Conservation (phyloP, 30 jellyfish, hydroid and myxozoan species). For the Morbakka virulenta region DNA sequence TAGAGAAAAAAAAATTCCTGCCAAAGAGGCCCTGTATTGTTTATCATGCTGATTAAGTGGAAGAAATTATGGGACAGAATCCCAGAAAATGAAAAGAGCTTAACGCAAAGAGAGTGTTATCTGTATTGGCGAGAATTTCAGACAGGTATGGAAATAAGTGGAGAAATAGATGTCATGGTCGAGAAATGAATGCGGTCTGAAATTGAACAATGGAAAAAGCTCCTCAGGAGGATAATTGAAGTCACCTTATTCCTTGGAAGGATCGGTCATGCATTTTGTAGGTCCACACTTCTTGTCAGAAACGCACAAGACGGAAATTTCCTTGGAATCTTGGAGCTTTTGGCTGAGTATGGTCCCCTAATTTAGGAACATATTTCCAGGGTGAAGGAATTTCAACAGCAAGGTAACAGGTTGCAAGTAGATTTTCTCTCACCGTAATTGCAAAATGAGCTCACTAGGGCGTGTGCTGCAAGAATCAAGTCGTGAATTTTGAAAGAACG, state of each 20-base stretch:
- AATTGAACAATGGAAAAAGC: constrained; percentile 52
- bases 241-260: constrained; percentile 37
- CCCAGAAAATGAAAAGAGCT: constrained; percentile 29
- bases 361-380: background rate
- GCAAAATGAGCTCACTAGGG: background rate
- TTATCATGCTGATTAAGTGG: constrained; percentile 13
- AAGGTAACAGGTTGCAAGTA: background rate
- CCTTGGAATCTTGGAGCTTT: background rate
- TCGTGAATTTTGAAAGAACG: background rate
- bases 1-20: constrained; percentile 26
- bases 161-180: constrained; percentile 2
- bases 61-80: constrained; percentile 44
- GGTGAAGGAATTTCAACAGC: background rate
- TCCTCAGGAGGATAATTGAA: constrained; percentile 28
- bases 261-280: constrained; percentile 49
- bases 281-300: constrained; percentile 37
- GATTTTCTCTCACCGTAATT: background rate
- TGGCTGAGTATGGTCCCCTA: background rate
- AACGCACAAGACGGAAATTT: constrained; percentile 45
- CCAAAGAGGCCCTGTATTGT: constrained; percentile 52
- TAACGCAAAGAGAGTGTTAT: constrained; percentile 30
- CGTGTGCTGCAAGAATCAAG: background rate
- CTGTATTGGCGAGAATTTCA: constrained; percentile 34
- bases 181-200: constrained; percentile 36
- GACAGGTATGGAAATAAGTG: constrained; percentile 17